Evolutionary conservation across 30 jellyfish, hydroid and myxozoan species (phyloP).

Genomic region (Haliclystus octoradiatus): DNA sequence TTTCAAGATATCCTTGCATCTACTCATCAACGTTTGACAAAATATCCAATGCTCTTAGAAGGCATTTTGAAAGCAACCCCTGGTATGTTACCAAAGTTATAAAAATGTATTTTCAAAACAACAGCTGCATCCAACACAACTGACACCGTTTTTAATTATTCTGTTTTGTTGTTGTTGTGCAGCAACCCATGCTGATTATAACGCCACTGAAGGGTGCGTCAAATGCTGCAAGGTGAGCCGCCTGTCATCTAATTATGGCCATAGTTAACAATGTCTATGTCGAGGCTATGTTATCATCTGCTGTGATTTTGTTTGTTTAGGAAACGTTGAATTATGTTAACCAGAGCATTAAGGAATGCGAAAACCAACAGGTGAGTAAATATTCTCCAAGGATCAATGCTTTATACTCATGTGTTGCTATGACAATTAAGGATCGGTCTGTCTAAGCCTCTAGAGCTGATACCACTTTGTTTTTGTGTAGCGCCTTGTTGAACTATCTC

Average conservation of each 20-base stretch:
- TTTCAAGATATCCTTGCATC: constrained; percentile 89
- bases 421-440: background rate
- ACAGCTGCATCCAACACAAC: no score
- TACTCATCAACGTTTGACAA: constrained; percentile 89
- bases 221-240: constrained; percentile 55
- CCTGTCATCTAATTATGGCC: no score
- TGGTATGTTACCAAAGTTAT: constrained; percentile 5
- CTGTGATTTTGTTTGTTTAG: constrained; percentile 6
- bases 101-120: background rate
- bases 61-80: constrained; percentile 73
- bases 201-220: constrained; percentile 55
- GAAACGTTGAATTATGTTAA: constrained; percentile 65
- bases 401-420: background rate
- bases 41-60: constrained; percentile 70
- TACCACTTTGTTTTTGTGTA: background rate
- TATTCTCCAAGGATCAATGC: no score
- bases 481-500: constrained; percentile 72
- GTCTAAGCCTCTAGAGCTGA: background rate
- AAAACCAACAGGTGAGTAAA: constrained; percentile 48
- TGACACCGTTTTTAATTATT: no score
- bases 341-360: constrained; percentile 63
- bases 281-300: no score
- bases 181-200: constrained; percentile 37
- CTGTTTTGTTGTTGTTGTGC: constrained; percentile 11
- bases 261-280: no score